Conservation (phyloP, 2,113 vertebrate species). For the Myotis davidii region DNA sequence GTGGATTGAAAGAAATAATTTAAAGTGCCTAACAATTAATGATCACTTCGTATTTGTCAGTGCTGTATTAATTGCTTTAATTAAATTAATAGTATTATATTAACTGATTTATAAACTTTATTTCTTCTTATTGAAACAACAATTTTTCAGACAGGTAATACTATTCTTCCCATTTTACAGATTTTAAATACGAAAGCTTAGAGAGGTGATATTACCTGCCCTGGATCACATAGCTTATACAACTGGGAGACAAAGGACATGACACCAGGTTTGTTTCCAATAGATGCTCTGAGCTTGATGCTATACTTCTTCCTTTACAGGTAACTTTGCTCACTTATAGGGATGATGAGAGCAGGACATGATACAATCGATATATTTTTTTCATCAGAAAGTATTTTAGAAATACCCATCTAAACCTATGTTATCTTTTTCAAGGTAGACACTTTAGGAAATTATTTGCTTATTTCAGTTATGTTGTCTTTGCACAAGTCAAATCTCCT, state of each 20-base stretch:
- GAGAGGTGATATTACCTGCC: neutral
- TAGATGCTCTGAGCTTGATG: neutral
- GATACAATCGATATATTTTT: neutral
- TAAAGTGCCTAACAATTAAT: neutral
- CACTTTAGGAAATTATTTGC: neutral
- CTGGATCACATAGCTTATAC: neutral
- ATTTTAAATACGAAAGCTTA: slow-evolving; percentile 19
- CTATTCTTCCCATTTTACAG: neutral
- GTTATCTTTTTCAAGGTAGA: neutral
- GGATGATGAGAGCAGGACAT: neutral
- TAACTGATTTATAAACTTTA: neutral
- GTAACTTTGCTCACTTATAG: neutral
- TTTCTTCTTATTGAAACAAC: slow-evolving; percentile 32
- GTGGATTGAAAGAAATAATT: slow-evolving; percentile 18
- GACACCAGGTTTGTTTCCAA: neutral
- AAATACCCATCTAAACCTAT: neutral
- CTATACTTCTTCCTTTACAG: neutral
- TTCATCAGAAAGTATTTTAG: neutral
- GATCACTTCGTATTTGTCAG: neutral
- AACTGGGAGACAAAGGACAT: neutral
- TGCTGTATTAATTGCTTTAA: neutral
- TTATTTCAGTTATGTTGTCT: neutral
- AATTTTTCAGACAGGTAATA: neutral
- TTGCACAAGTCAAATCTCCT: neutral
- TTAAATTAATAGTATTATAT: neutral